Evolutionary conservation across 1,140 invertebrate genomes (phyloP), one percentile per base, ranked within the genome.

Genomic region (Scylla paramamosain): DNA sequence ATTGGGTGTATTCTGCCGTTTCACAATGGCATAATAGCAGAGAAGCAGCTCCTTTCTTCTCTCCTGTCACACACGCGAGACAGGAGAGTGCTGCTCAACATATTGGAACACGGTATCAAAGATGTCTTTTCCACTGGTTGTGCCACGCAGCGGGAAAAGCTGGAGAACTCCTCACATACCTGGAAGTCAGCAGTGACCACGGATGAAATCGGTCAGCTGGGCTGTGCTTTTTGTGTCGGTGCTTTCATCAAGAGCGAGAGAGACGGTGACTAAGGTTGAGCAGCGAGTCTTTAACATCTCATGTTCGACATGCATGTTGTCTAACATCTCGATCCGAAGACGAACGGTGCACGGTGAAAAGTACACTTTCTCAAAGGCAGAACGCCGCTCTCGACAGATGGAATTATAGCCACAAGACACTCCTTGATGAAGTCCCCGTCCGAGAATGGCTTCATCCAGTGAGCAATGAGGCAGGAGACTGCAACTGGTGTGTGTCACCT

Each of bases 21-120:
- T 93, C 92, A 93, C 86, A 93, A 82, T 93, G 92, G 39, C 92
- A 82, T n/a, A 59, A 4, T 90, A 93, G n/a, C 92, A 93, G 59
- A 4, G 59, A 93, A 90, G 77, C 67, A n/a, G 92, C 28, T 1
- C 92, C 86, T n/a, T 90, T 82, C 32, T 93, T 93, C 28, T 93
- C 59, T 31, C 91, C 91, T n/a, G 91, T 92, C 48, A 89, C 91
- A 29, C 31, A 94, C 77, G 94, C 88, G 20, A 94, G 84, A 59
- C 48, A 28, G 84, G 93, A 87, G 77, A 94, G 77, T 88, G 28
- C 93, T 91, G 6, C 39, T 93, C 91, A 4, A 88, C 83, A 84
- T 32, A 48, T 25, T 86, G 14, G 25, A 86, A 14, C 45, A 93
- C 82, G 6, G 77, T 29, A 28, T 86, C 46, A 25, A 93, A 93